These are phyloP conservation scores for Volucella inflata DNA, from an alignment of 2,888 invertebrate genomes.

Conservation along the genomic window DNA sequence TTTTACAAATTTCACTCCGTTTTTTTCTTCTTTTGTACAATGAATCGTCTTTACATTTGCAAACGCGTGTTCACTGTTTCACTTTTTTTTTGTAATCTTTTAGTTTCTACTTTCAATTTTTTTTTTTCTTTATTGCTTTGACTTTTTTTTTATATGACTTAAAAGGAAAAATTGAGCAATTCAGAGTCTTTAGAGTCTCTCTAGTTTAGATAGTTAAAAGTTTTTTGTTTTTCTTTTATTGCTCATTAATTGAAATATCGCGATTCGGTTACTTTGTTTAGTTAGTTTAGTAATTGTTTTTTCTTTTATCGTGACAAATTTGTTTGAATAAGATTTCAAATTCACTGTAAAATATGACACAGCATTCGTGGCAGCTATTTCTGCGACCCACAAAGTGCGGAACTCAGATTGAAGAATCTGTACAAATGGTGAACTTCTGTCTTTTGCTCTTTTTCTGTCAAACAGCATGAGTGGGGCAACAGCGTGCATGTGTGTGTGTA, in stretches of 20 bases:
- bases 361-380: slow-evolving; percentile 71
- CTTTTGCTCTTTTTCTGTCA: slow-evolving; percentile 46
- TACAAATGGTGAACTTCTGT: slow-evolving; percentile 40
- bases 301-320: slow-evolving; percentile 12
- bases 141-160: slow-evolving; percentile 3
- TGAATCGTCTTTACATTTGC: slow-evolving; percentile 6
- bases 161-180: slow-evolving; percentile 34
- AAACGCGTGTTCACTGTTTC: slow-evolving; percentile 37
- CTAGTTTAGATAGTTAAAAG: slow-evolving; percentile 8
- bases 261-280: slow-evolving; percentile 38
- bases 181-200: slow-evolving; percentile 35
- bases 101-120: slow-evolving; percentile 37
- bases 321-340: slow-evolving; percentile 25
- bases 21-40: neutral
- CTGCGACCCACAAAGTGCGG: slow-evolving; percentile 67
- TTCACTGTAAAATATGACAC: slow-evolving; percentile 57
- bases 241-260: slow-evolving; percentile 12
- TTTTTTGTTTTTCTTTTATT: neutral
- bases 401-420: slow-evolving; percentile 61
- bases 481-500: neutral
- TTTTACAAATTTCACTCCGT: slow-evolving; percentile 11
- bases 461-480: neutral
- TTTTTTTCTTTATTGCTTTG: neutral
- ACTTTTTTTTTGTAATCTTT: slow-evolving; percentile 20
- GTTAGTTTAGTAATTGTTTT: slow-evolving; percentile 21